Conservation (phyloP, 1,140 invertebrate species). For the Neelides sp. region DNA sequence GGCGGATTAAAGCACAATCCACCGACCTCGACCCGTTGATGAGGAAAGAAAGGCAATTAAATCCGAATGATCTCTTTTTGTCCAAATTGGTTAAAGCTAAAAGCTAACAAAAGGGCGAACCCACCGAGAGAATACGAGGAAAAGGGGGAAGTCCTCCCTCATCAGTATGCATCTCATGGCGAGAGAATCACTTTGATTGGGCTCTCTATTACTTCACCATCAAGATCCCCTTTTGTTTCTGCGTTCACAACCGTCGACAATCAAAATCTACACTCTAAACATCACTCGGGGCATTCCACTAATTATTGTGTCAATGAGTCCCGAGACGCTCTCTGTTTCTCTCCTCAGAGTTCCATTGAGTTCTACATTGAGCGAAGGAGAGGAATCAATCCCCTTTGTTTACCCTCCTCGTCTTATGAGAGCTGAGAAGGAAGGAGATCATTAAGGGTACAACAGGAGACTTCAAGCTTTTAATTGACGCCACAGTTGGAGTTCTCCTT, state of each 20-base stretch:
- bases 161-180: slow-evolving; percentile 25
- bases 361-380: slow-evolving; percentile 20
- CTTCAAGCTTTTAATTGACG: slow-evolving; percentile 21
- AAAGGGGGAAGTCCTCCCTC: slow-evolving; percentile 9
- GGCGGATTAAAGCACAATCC: too few relatives aligned
- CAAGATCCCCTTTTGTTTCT: neutral
- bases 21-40: too few relatives aligned
- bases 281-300: slow-evolving; percentile 22
- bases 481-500: slow-evolving; percentile 14
- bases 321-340: slow-evolving; percentile 13
- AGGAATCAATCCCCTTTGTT: slow-evolving; percentile 23
- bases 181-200: slow-evolving; percentile 27
- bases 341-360: slow-evolving; percentile 5
- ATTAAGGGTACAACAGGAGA: too few relatives aligned
- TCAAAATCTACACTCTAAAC: slow-evolving; percentile 12
- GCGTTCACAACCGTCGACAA: neutral
- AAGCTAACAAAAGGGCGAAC: neutral
- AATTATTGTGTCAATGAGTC: slow-evolving; percentile 30
- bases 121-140: neutral
- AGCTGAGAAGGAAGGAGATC: too few relatives aligned
- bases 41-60: slow-evolving; percentile 18
- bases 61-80: slow-evolving; percentile 20
- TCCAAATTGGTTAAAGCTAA: slow-evolving; percentile 12
- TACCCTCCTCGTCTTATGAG: slow-evolving; percentile 15
- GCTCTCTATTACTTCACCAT: neutral